Evolutionary conservation across 1,140 invertebrate species (phyloP).

Genomic region (Dryas iulia): DNA sequence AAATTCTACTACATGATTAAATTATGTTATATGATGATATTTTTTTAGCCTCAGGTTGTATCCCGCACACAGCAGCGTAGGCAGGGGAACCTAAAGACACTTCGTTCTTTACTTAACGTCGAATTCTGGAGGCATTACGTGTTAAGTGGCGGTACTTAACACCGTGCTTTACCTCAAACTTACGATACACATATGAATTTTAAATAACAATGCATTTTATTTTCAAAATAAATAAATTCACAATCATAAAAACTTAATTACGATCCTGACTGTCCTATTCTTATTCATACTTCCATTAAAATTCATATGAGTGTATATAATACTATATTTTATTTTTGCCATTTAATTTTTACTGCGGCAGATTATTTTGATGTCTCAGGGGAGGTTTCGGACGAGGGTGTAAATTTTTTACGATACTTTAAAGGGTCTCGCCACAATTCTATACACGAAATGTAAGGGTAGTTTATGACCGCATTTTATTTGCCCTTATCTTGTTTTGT

Average conservation of each 20-base stretch:
- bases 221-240: neutral
- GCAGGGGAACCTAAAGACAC: too few species aligned
- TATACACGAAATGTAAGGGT: neutral
- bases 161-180: too few species aligned
- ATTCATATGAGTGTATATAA: neutral
- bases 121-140: too few species aligned
- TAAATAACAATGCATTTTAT: too few species aligned
- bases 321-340: slow-evolving; percentile 26
- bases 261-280: neutral
- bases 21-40: too few species aligned
- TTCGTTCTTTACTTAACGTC: too few species aligned
- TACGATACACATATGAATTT: too few species aligned
- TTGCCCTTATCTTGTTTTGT: neutral
- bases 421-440: slow-evolving; percentile 13
- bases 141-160: too few species aligned
- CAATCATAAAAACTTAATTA: neutral
- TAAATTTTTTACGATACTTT: slow-evolving; percentile 34
- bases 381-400: neutral
- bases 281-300: neutral
- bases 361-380: slow-evolving; percentile 25
- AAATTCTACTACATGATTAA: too few species aligned
- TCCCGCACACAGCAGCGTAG: too few species aligned
- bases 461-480: slow-evolving; percentile 4
- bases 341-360: slow-evolving; percentile 31
- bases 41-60: too few species aligned